Evolutionary conservation across 2,888 invertebrate genomes (phyloP).

Genomic region (Euclidia mi): DNA sequence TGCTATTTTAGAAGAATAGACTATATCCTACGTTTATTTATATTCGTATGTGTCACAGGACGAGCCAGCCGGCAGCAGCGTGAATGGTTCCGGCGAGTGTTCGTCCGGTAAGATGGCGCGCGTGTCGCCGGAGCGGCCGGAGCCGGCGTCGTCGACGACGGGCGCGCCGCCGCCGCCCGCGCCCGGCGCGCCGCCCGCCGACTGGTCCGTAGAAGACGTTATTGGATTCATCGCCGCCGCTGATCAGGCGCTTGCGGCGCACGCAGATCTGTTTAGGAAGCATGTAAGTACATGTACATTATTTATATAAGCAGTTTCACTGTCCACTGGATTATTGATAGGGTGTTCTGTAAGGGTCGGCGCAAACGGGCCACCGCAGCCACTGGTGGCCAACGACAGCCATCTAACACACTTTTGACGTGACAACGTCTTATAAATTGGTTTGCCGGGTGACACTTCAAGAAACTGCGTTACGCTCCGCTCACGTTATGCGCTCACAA

Average conservation of each 20-base stretch:
- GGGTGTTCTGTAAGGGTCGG: no score
- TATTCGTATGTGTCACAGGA: slow-evolving; percentile 52
- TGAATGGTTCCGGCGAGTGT: slow-evolving; percentile 52
- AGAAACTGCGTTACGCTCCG: no score
- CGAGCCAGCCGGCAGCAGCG: slow-evolving; percentile 41
- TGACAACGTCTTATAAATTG: no score
- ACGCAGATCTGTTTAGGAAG: slow-evolving; percentile 97
- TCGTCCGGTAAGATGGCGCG: slow-evolving; percentile 77
- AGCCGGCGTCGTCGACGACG: slow-evolving; percentile 93
- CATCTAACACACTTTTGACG: no score
- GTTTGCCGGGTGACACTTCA: no score
- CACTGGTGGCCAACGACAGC: no score
- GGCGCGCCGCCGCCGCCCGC: slow-evolving; percentile 83
- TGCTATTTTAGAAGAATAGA: no score
- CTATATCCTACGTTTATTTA: no score
- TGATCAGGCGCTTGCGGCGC: slow-evolving; percentile 95
- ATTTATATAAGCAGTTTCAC: slow-evolving; percentile 32
- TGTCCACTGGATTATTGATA: no score
- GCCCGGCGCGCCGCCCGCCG: slow-evolving; percentile 90
- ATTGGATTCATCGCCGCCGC: slow-evolving; percentile 96
- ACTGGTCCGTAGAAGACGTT: slow-evolving; percentile 99
- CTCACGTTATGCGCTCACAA: no score
- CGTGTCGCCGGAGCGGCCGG: slow-evolving; percentile 90
- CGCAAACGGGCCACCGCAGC: no score
- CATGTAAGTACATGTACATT: slow-evolving; percentile 92